Conservation (phyloP, 2,113 vertebrate species). For the Dipodomys merriami region DNA sequence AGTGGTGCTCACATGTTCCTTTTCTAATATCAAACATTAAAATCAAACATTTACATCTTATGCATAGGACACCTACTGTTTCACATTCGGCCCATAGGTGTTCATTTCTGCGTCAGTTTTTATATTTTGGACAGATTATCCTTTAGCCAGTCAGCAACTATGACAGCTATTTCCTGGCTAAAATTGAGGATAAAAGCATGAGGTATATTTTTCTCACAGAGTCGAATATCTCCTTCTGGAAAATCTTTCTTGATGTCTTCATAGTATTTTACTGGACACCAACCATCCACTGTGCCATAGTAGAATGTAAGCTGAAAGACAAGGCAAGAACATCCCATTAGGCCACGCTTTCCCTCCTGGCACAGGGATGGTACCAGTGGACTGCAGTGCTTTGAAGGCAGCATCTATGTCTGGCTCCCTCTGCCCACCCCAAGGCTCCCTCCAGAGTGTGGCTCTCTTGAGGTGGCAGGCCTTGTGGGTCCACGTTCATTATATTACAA, state of each 20-base stretch:
- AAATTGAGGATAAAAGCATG: constrained; percentile 92
- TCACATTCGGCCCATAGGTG: too few relatives aligned
- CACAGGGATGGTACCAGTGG: neutral
- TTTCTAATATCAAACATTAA: constrained; percentile 65
- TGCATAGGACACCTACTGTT: constrained; percentile 41
- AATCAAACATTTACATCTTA: constrained; percentile 68
- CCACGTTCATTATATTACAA: neutral
- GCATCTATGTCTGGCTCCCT: accelerated
- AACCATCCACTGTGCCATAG: constrained; percentile 91
- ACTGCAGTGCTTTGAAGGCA: neutral
- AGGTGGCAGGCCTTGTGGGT: neutral
- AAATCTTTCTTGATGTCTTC: constrained; percentile 94
- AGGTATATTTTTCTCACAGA: constrained; percentile 91
- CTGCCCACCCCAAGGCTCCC: accelerated
- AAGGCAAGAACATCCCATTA: constrained; percentile 73
- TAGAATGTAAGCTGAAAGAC: constrained; percentile 94
- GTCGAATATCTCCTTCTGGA: constrained; percentile 91
- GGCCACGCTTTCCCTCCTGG: neutral
- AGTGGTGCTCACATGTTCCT: constrained; percentile 68
- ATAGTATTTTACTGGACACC: constrained; percentile 94
- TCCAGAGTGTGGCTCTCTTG: accelerated
- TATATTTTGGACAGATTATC: constrained; percentile 85
- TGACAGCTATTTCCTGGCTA: constrained; percentile 89
- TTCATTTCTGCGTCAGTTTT: neutral
- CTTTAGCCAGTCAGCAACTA: constrained; percentile 91